phyloP scores from a whole-genome alignment of 2,888 invertebrate genomes.

The Megastigmus dorsalis region DNA sequence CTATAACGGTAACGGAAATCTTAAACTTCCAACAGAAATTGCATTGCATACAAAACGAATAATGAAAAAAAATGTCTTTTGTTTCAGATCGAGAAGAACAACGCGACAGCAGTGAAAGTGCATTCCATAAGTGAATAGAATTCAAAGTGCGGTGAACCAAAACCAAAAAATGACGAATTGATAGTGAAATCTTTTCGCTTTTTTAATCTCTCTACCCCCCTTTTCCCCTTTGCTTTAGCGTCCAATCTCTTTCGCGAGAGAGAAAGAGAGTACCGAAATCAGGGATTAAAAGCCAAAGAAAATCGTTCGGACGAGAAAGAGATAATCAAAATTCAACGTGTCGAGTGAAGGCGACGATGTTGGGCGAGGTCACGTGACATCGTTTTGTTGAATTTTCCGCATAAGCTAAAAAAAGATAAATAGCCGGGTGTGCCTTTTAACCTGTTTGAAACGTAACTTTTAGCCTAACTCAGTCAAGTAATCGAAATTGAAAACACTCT shows the following conservation, averaged over 20 bases:
- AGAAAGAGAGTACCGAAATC: background rate
- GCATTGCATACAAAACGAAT: too few relatives aligned
- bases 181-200: slow-evolving; percentile 24
- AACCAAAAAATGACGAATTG: slow-evolving; percentile 42
- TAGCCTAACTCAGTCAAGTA: background rate
- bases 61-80: too few relatives aligned
- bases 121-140: slow-evolving; percentile 23
- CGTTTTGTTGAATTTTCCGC: too few relatives aligned
- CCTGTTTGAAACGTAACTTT: too few relatives aligned
- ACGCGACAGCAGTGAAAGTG: slow-evolving; percentile 46
- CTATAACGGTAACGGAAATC: too few relatives aligned
- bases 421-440: too few relatives aligned
- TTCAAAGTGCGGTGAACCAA: slow-evolving; percentile 43
- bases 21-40: too few relatives aligned
- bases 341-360: slow-evolving; percentile 61
- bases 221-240: background rate
- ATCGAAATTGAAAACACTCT: background rate
- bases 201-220: background rate
- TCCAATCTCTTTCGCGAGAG: too few relatives aligned
- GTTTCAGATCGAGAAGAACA: too few relatives aligned
- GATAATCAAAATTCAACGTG: slow-evolving; percentile 6
- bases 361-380: slow-evolving; percentile 69
- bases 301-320: background rate
- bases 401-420: too few relatives aligned
- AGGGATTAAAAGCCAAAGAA: slow-evolving; percentile 31